A percentile compares a stretch with the other conserved stretches of the same genome.
Conservation (phyloP, 2,797 vertebrate genomes). For the Chelon labrosus region DNA sequence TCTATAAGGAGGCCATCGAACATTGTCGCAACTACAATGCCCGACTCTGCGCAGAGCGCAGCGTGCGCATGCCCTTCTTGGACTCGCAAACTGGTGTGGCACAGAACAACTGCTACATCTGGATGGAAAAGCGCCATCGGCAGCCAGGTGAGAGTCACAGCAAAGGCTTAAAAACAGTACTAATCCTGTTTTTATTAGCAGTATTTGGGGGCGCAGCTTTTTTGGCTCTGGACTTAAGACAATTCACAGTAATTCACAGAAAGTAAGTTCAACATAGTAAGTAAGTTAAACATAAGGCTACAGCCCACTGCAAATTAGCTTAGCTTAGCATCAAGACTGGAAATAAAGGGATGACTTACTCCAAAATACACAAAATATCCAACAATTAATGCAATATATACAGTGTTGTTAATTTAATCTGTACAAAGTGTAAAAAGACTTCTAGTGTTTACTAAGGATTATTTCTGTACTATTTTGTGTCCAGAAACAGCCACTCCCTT, state of each 20-base stretch:
- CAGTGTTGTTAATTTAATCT: no score
- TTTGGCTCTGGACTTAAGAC: not conserved
- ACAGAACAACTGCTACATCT: constrained; percentile 99
- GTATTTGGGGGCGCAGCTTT: not conserved
- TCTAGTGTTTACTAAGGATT: no score
- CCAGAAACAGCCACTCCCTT: no score
- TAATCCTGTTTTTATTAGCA: not conserved
- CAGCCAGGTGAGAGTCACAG: constrained; percentile 89
- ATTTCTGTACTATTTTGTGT: no score
- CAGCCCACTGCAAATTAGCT: not conserved
- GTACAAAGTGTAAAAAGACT: no score
- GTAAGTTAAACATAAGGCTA: not conserved
- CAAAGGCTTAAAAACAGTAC: not conserved
- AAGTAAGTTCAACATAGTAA: not conserved
- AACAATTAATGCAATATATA: no score
- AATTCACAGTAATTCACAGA: no score
- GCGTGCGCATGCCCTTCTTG: constrained; percentile 95
- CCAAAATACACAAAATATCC: no score
- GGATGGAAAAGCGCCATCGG: constrained; percentile 97
- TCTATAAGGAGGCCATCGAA: constrained; percentile 97
- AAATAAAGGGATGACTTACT: no score
- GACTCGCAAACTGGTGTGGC: constrained; percentile 97
- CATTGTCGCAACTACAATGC: constrained; percentile 98
- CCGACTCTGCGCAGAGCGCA: constrained; percentile 93
- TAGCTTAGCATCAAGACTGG: no score